Percentiles rank a stretch among this genome's conserved stretches.
These are phyloP conservation scores for Ichneumoninae sp. DNA, from an alignment of 2,888 invertebrate species.

Conservation along the genomic window DNA sequence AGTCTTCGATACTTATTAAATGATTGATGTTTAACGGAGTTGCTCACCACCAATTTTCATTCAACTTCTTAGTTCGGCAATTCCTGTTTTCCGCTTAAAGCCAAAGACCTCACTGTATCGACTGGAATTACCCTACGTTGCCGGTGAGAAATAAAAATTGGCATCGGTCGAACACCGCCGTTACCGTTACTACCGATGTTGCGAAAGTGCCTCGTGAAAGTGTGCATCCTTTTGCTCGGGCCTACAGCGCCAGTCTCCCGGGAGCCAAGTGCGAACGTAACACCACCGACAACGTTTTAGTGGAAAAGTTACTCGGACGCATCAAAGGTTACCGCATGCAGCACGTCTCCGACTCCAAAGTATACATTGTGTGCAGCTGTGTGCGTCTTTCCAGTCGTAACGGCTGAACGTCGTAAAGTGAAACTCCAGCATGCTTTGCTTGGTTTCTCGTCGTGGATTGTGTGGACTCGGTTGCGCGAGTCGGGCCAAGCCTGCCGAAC, in stretches of 20 bases:
- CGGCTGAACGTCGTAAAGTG: conserved; percentile 43
- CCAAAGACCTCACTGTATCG: neutral
- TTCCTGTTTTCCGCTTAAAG: neutral
- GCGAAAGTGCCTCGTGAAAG: neutral
- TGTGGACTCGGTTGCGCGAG: neutral
- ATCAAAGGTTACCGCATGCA: conserved; percentile 18
- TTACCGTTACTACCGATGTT: neutral
- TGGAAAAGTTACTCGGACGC: conserved; percentile 6
- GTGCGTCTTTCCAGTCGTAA: conserved; percentile 21
- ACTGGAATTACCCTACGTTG: neutral
- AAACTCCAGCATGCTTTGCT: conserved; percentile 15
- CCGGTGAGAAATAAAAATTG: conserved; percentile 3
- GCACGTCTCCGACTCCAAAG: neutral
- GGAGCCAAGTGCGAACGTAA: conserved; percentile 43
- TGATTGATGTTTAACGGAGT: too few relatives aligned
- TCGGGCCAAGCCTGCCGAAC: neutral
- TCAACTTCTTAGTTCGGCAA: neutral
- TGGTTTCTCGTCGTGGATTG: conserved; percentile 1
- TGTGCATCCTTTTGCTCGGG: conserved; percentile 8
- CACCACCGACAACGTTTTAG: conserved; percentile 34
- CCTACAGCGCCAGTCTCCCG: neutral
- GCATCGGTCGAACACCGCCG: conserved; percentile 25
- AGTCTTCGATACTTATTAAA: neutral
- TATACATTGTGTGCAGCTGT: conserved; percentile 16
- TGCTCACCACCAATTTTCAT: too few relatives aligned